Evolutionary conservation across 2,888 invertebrate genomes (phyloP), one percentile per base, ranked within the genome.

Genomic region (Anagyrus pseudococci): DNA sequence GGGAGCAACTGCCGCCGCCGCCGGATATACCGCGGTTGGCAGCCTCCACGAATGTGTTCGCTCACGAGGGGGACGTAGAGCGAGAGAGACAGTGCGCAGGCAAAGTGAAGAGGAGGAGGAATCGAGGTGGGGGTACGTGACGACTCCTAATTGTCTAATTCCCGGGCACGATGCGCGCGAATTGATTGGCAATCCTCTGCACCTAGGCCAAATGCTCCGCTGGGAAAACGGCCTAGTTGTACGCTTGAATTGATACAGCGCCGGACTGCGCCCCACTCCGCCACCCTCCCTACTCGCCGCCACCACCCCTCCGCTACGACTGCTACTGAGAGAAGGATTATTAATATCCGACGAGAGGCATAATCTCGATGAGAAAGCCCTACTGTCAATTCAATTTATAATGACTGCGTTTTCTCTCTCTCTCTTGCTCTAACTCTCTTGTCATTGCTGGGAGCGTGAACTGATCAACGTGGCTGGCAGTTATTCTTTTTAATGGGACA

Each of bases 111-210:
- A n/a, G n/a, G n/a, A n/a, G n/a, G n/a, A n/a, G n/a, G n/a, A n/a
- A n/a, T n/a, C 37, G 64, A 67, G 58, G 56, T 48, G 68, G 68
- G 69, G 70, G 72, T 77, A 80, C 80, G 80, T 79, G 79, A 80
- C 79, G 79, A 79, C 77, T 79, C 79, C 80, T 80, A 80, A 80
- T 80, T 80, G 80, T 79, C 79, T 80, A 80, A 80, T 80, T 80
- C 80, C 78, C 78, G 76, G 74, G 76, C 75, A 71, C 70, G 73
- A 73, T 74, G 74, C 75, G 75, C 75, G 73, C 75, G 74, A 75
- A 78, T 79, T 76, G 77, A 79, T 79, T 75, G 77, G 72, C 74
- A 72, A 74, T 76, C 71, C 71, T 67, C 15, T 15, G 69, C 64
- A 49, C 49, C 60, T 56, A 47, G 25, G 20, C 19, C 23, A n/a